Evolutionary conservation across 2,113 vertebrate genomes (phyloP), one percentile per base, ranked within the genome.

Genomic region (Scophthalmus maximus): DNA sequence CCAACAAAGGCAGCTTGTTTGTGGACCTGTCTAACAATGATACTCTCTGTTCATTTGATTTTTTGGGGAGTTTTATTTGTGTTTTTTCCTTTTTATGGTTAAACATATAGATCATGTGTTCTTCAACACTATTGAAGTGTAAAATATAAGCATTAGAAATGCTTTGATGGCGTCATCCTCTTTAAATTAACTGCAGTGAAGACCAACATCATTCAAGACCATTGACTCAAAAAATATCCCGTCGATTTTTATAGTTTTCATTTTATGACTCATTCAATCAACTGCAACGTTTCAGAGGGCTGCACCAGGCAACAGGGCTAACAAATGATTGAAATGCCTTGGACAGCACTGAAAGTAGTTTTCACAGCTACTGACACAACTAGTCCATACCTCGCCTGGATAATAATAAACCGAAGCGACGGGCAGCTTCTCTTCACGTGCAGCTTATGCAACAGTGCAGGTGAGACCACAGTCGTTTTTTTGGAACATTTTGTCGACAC

Each of bases 391-490:
- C n/a, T n/a, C n/a, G n/a, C n/a, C n/a, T n/a, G n/a, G n/a, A n/a
- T n/a, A n/a, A n/a, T n/a, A n/a, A n/a, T n/a, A n/a, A n/a, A n/a
- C n/a, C n/a, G n/a, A n/a, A n/a, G n/a, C n/a, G n/a, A n/a, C n/a
- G n/a, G n/a, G n/a, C n/a, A n/a, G 17, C 18, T 44, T 69, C 47
- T 65, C 8, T 17, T 51, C 8, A 1, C 22, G 3, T 10, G 15
- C 34, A 58, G 27, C 8, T 57, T 46, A 66, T 66, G 56, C 6
- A 77, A 67, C 32, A 27, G 6, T 0, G 40, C 17, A 65, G 40
- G 17, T 17, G 12, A 7, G 17, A n/a, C n/a, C 42, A 44, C 36
- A 5, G 36, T 14, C 3, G 12, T 38, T 9, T 38, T 38, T 38
- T 38, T 38, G 18, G 42, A 44, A 44, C 17, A 44, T 44, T 15